Percentiles rank a stretch among this genome's conserved stretches.
These are phyloP conservation scores for Eumacrocentrus americanus DNA, from an alignment of 2,888 invertebrate species.

Conservation along the genomic window DNA sequence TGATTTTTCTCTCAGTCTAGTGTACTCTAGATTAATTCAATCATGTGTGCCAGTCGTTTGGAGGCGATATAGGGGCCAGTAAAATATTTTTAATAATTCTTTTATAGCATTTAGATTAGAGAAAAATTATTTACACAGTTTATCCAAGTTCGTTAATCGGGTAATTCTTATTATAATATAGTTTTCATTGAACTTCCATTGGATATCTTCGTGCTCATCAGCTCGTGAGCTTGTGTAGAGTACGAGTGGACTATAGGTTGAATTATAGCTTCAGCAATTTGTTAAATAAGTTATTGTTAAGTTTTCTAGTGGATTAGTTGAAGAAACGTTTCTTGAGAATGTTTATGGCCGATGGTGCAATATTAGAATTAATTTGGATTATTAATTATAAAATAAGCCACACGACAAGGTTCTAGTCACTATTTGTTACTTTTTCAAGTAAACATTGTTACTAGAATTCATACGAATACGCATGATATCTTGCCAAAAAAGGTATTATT, in stretches of 20 bases:
- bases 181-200: no score
- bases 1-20: no score
- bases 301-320: no score
- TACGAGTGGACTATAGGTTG: no score
- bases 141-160: conserved; percentile 46
- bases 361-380: conserved; percentile 37
- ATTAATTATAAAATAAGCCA: background rate
- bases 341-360: conserved; percentile 50
- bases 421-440: background rate
- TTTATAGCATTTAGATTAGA: conserved; percentile 23
- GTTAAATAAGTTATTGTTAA: no score
- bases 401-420: background rate
- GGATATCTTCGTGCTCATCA: no score
- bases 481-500: conserved; percentile 25
- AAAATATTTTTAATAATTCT: conserved; percentile 2
- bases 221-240: no score
- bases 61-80: conserved; percentile 1
- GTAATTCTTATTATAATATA: conserved; percentile 33
- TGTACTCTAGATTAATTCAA: no score
- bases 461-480: conserved; percentile 18
- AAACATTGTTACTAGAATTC: background rate
- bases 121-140: conserved; percentile 28
- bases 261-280: conserved; percentile 1
- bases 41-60: conserved; percentile 22
- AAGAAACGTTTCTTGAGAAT: background rate